These are phyloP conservation scores for Menura novaehollandiae DNA, from an alignment of 2,113 vertebrate species.

Conservation along the genomic window DNA sequence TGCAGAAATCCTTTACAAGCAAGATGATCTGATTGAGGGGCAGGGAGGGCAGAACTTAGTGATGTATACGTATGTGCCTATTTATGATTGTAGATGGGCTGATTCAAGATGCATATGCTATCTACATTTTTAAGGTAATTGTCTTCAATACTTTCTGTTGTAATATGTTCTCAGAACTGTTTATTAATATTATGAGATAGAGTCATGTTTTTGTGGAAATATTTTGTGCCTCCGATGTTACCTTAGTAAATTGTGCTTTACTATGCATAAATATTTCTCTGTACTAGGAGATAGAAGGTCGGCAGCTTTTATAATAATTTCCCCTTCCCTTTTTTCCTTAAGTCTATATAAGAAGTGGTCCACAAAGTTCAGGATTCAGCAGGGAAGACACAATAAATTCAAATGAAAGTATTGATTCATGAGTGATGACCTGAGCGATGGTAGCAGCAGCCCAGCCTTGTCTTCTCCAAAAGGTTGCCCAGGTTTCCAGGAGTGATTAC, in stretches of 20 bases:
- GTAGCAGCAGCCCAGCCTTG: neutral
- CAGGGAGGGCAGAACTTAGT: neutral
- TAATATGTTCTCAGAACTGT: neutral
- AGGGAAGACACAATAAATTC: neutral
- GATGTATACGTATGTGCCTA: neutral
- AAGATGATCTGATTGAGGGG: rapidly evolving
- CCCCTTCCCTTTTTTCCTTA: neutral
- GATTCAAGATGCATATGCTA: neutral
- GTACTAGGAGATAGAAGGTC: neutral
- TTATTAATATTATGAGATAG: neutral
- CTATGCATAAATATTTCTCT: neutral
- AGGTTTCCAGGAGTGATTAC: neutral
- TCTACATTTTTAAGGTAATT: neutral
- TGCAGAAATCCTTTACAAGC: neutral
- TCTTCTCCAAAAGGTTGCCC: neutral
- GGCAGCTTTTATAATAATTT: neutral
- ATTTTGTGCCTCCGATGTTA: neutral
- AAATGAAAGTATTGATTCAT: neutral
- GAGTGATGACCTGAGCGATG: neutral
- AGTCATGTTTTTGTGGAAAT: neutral
- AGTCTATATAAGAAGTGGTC: neutral
- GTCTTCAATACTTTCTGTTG: neutral
- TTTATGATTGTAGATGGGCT: neutral
- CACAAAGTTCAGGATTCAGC: neutral
- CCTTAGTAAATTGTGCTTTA: neutral